phyloP scores from a whole-genome alignment of 1,140 invertebrate species.

The Anastatus disparis region DNA sequence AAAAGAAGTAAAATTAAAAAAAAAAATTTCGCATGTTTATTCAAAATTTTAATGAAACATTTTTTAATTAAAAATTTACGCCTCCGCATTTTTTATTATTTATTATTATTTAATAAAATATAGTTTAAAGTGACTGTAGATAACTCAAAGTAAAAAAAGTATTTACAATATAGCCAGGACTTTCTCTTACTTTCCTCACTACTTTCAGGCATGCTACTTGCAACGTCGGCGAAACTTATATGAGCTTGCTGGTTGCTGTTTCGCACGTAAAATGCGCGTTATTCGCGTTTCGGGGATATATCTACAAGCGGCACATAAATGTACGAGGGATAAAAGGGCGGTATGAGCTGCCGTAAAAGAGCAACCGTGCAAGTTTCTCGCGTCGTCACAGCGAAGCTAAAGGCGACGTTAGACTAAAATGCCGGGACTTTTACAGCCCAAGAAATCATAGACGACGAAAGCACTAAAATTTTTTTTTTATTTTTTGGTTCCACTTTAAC shows the following conservation, averaged over 20 bases:
- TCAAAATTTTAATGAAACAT: too few species aligned
- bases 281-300: constrained; percentile 37
- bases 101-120: too few species aligned
- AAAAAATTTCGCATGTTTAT: too few species aligned
- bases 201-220: not conserved
- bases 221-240: constrained; percentile 47
- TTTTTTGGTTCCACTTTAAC: not conserved
- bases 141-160: too few species aligned
- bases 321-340: constrained; percentile 40
- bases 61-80: too few species aligned
- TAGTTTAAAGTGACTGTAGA: too few species aligned
- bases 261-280: constrained; percentile 44
- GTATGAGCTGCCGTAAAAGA: constrained; percentile 11
- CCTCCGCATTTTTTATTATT: too few species aligned
- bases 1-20: too few species aligned
- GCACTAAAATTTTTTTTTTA: not conserved
- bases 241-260: not conserved
- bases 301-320: constrained; percentile 36
- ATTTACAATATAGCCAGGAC: too few species aligned
- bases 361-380: not conserved
- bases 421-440: too few species aligned
- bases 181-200: not conserved
- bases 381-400: constrained; percentile 7
- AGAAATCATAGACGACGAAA: not conserved
- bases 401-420: too few species aligned